These are phyloP conservation scores for Scomberomorus guttatus DNA, from an alignment of 2,797 vertebrate genomes.

Conservation along the genomic window DNA sequence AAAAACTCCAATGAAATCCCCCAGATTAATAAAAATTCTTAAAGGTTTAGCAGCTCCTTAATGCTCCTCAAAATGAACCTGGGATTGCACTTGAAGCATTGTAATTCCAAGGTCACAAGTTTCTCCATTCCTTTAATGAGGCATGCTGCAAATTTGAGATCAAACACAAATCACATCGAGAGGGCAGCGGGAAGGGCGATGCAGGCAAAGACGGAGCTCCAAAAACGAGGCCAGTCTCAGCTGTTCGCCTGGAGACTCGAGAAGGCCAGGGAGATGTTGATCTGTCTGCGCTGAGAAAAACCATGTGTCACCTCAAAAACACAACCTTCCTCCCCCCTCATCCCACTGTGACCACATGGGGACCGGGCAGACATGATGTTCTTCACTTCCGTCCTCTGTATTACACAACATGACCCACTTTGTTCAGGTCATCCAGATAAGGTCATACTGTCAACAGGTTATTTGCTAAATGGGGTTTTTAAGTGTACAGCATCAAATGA, in stretches of 20 bases:
- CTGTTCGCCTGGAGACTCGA: constrained; percentile 81
- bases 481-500: not conserved
- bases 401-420: constrained; percentile 62
- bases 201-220: constrained; percentile 41
- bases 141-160: constrained; percentile 49
- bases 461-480: not conserved
- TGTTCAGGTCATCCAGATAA: constrained; percentile 15
- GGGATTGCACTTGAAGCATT: not conserved
- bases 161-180: constrained; percentile 54
- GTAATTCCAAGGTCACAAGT: constrained; percentile 48
- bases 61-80: constrained; percentile 9
- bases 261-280: constrained; percentile 75
- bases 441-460: constrained; percentile 9
- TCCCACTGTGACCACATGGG: constrained; percentile 71
- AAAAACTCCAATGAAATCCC: not conserved
- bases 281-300: constrained; percentile 66
- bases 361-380: constrained; percentile 58
- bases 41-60: not conserved
- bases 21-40: constrained; percentile 13
- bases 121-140: constrained; percentile 29
- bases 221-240: constrained; percentile 74
- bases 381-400: constrained; percentile 48
- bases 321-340: constrained; percentile 44
- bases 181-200: constrained; percentile 48
- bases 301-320: constrained; percentile 74